Percentiles rank a stretch among this genome's conserved stretches.
These are phyloP conservation scores for Podarcis muralis DNA, from an alignment of 2,113 vertebrate species.

Conservation along the genomic window DNA sequence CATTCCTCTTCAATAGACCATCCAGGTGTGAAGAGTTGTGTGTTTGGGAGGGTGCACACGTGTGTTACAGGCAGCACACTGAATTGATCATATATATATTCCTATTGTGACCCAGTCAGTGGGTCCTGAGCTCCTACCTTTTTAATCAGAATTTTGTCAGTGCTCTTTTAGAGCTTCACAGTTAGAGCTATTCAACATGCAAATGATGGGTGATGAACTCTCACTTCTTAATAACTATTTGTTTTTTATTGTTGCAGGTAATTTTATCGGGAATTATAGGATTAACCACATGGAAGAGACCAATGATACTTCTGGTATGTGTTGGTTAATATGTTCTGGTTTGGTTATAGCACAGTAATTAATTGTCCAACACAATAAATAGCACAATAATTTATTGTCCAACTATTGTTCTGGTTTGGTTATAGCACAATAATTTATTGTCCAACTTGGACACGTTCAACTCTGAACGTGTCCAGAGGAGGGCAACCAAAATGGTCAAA, in stretches of 20 bases:
- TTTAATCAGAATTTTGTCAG: rapidly evolving
- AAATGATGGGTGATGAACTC: background rate
- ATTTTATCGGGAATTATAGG: slow-evolving; percentile 87
- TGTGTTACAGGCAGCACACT: background rate
- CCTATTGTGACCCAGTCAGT: background rate
- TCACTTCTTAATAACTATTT: background rate
- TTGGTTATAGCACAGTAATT: background rate
- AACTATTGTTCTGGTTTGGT: too few species aligned
- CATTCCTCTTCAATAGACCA: background rate
- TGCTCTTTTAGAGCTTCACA: slow-evolving; percentile 9
- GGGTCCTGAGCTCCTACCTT: background rate
- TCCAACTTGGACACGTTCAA: too few species aligned
- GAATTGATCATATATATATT: background rate
- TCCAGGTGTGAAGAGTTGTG: background rate
- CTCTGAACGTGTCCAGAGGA: too few species aligned
- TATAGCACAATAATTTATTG: too few species aligned
- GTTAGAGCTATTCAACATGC: background rate
- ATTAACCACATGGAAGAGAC: slow-evolving; percentile 84
- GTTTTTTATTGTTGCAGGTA: slow-evolving; percentile 76
- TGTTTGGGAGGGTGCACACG: background rate
- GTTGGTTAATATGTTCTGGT: slow-evolving; percentile 22
- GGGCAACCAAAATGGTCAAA: too few species aligned
- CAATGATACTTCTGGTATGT: slow-evolving; percentile 84
- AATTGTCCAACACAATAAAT: too few species aligned
- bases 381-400: background rate